A percentile compares a stretch with the other conserved stretches of the same genome.
These are phyloP conservation scores for Danio tinwini DNA, from an alignment of 2,797 vertebrate species.

Conservation along the genomic window DNA sequence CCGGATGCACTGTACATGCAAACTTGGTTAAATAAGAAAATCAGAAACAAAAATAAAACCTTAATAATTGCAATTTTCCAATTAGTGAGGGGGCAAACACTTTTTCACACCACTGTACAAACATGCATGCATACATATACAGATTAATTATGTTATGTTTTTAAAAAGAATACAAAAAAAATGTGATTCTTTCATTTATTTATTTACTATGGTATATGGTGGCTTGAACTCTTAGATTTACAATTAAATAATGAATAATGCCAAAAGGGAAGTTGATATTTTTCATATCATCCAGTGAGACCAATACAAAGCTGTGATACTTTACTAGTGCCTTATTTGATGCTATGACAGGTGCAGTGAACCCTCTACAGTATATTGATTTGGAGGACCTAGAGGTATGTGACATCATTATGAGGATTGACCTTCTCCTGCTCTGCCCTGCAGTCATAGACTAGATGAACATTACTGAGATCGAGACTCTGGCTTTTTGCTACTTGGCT, in stretches of 20 bases:
- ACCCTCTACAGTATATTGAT: conserved; percentile 75
- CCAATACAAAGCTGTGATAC: conserved; percentile 68
- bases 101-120: no score
- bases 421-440: conserved; percentile 81
- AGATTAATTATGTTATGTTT: no score
- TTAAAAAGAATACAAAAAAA: neutral
- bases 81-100: no score
- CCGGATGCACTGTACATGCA: no score
- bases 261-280: conserved; percentile 70
- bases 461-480: conserved; percentile 45
- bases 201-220: conserved; percentile 20
- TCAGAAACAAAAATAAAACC: no score
- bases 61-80: no score
- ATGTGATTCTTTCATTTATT: neutral
- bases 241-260: conserved; percentile 68
- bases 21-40: no score
- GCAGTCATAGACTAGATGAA: conserved; percentile 68
- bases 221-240: conserved; percentile 45
- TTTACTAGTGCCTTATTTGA: conserved; percentile 75
- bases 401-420: conserved; percentile 83
- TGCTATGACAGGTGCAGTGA: conserved; percentile 73
- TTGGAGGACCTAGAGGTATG: conserved; percentile 81
- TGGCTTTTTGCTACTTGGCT: conserved; percentile 39
- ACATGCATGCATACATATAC: no score
- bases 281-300: conserved; percentile 77